Base-by-base conservation (phyloP, 2,113 vertebrate genomes). In the Motacilla alba region DNA sequence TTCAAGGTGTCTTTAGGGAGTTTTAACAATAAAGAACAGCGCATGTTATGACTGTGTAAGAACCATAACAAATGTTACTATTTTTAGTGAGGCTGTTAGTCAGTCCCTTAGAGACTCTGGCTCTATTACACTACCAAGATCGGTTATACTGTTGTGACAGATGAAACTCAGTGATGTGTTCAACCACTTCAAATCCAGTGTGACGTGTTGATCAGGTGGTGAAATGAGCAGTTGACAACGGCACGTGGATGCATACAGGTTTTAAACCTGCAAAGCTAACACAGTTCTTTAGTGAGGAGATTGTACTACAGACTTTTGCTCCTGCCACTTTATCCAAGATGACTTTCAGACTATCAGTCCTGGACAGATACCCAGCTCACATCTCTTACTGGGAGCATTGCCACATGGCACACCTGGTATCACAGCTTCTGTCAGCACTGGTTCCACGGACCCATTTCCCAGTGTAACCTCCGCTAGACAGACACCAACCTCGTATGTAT, bases 401-500 rank as follows among this genome's bases (percentile, higher is more conserved):
- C 11, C 35, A 44, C 5, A 2, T 10, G 9, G 4, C 55, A 14
- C 4, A 4, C 11, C 35, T 4, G 16, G 10, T 8, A 7, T 2
- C 35, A 14, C 13, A 10, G 62, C 21, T 83, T 31, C 53, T 49
- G 20, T 13, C 17, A 20, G 24, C 46, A 7, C 6, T 1, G 13
- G 13, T 9, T 18, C 28, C 1, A 4, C 2, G 4, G 19, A 47
- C 11, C 30, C 37, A 4, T 6, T 46, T 39, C 17, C 21, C 49
- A 26, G 23, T 0, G 12, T 15, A n/a, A 17, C 3, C 0, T 8
- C 10, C 3, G 0, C 30, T 11, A 6, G 22, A 13, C 10, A n/a
- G 28, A 8, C 7, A 13, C 0, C 22, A 55, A 3, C 17, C 13
- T 39, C 11, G 0, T 1, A 3, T 2, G 5, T 12, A 0, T 2